These are phyloP conservation scores for Connochaetes taurinus DNA, from an alignment of 2,113 vertebrate genomes.

Conservation along the genomic window DNA sequence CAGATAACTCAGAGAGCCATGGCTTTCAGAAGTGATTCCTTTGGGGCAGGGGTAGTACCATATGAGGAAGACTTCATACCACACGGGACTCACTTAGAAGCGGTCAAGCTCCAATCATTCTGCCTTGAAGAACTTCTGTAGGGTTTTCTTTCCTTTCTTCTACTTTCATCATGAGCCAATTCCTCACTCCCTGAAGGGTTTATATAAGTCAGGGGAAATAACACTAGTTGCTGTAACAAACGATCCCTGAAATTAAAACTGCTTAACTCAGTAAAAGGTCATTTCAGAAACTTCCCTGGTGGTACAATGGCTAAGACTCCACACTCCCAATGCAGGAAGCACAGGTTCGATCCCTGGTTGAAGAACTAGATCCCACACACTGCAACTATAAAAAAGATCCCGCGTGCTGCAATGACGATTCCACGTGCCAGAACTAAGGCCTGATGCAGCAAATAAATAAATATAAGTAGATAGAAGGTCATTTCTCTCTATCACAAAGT, in stretches of 20 bases:
- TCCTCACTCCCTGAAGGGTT: background rate
- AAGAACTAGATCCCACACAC: background rate
- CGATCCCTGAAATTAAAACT: background rate
- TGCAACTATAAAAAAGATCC: background rate
- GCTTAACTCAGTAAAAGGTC: background rate
- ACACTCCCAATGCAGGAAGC: background rate
- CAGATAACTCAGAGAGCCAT: background rate
- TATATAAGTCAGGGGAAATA: background rate
- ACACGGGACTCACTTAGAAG: background rate
- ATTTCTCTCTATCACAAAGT: background rate
- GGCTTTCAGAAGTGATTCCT: background rate
- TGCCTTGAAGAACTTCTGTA: background rate
- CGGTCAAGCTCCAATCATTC: background rate
- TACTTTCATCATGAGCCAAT: background rate
- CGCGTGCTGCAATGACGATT: fast-evolving
- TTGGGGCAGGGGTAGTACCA: background rate
- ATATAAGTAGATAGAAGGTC: background rate
- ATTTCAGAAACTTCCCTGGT: background rate
- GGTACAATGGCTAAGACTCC: background rate
- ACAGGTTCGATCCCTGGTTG: background rate
- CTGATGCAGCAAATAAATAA: background rate
- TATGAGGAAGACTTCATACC: background rate
- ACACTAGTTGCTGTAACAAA: background rate
- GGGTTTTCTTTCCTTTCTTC: background rate
- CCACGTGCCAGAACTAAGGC: background rate